Evolutionary conservation across 2,888 invertebrate species (phyloP).

Genomic region (Pandemis cinnamomeana): DNA sequence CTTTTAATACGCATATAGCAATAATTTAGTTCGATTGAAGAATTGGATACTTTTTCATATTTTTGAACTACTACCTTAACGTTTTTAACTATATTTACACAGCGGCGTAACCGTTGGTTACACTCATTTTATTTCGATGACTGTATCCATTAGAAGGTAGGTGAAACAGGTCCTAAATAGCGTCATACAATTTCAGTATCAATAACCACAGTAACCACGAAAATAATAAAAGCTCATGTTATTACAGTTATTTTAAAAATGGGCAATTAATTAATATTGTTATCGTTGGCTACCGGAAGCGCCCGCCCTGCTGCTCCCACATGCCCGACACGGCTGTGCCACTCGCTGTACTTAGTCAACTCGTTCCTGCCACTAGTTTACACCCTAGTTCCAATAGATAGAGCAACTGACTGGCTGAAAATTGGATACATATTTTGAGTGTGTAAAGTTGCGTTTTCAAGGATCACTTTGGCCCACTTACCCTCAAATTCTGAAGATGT

Average conservation of each 20-base stretch:
- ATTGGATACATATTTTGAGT: background rate
- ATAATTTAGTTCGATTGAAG: no score
- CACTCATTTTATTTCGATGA: no score
- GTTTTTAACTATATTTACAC: background rate
- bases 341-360: background rate
- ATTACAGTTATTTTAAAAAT: slow-evolving; percentile 24
- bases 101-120: no score
- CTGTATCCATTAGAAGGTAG: no score
- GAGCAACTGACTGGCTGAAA: background rate
- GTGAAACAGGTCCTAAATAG: no score
- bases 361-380: background rate
- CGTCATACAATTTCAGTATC: background rate
- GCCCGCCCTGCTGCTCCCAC: slow-evolving; percentile 20
- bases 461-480: background rate
- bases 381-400: background rate
- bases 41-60: no score
- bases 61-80: no score
- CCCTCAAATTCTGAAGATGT: background rate
- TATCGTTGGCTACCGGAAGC: slow-evolving; percentile 38
- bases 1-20: no score
- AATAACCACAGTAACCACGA: slow-evolving; percentile 9
- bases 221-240: slow-evolving; percentile 4
- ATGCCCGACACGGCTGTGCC: background rate
- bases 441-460: background rate
- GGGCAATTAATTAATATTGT: slow-evolving; percentile 33